Evolutionary conservation across 2,797 vertebrate species (phyloP).

Genomic region (Sebastes hubbsi): DNA sequence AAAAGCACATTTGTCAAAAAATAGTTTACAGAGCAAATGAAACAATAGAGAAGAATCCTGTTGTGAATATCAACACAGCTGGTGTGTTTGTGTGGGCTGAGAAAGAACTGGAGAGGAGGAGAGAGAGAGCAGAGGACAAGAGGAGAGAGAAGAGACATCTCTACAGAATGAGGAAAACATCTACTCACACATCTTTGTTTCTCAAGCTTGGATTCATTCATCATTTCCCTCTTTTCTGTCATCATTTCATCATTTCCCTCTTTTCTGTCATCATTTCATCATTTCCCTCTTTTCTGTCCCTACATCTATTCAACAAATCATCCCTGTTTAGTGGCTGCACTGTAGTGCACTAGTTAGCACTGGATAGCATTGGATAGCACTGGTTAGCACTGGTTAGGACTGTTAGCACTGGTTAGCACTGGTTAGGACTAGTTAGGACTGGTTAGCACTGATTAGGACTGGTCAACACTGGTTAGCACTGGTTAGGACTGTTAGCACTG

Average conservation of each 20-base stretch:
- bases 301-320: neutral
- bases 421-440: too few species aligned
- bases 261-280: neutral
- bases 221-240: neutral
- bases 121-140: neutral
- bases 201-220: neutral
- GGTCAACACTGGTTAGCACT: too few species aligned
- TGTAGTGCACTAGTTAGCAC: too few species aligned
- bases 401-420: too few species aligned
- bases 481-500: too few species aligned
- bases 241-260: neutral
- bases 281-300: neutral
- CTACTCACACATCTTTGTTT: neutral
- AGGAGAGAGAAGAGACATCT: neutral
- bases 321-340: too few species aligned
- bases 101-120: neutral
- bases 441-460: too few species aligned
- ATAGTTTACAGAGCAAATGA: constrained; percentile 13
- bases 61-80: constrained; percentile 3
- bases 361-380: too few species aligned
- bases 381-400: too few species aligned
- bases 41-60: constrained; percentile 6
- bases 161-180: neutral
- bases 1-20: constrained; percentile 17
- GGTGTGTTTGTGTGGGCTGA: neutral